Evolutionary conservation across 2,113 vertebrate species (phyloP).

Genomic region (Neopipo cinnamomea): DNA sequence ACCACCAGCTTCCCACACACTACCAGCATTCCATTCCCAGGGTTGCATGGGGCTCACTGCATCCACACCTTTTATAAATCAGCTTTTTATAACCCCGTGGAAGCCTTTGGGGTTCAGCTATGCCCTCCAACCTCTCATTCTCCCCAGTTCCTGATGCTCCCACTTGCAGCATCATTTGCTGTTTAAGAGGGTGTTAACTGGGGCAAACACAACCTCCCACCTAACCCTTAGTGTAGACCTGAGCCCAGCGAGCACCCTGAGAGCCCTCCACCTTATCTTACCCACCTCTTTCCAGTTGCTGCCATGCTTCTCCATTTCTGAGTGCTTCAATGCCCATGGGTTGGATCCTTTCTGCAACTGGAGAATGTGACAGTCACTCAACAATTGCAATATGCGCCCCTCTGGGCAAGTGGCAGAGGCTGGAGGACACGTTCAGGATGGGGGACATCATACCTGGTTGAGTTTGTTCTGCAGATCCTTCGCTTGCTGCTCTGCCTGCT

Average conservation of each 20-base stretch:
- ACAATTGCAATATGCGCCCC: accelerated
- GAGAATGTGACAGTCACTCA: background rate
- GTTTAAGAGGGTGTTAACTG: background rate
- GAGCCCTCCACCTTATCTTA: background rate
- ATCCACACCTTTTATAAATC: background rate
- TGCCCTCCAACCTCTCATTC: accelerated
- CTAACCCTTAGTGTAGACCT: background rate
- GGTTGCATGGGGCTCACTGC: background rate
- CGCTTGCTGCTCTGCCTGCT: constrained; percentile 87
- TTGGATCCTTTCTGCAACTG: constrained; percentile 77
- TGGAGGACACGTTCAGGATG: accelerated
- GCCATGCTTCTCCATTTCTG: constrained; percentile 74
- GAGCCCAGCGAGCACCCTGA: accelerated
- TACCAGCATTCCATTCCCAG: background rate
- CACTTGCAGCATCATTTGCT: background rate
- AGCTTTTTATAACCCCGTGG: background rate
- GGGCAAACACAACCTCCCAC: background rate
- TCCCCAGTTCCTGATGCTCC: background rate
- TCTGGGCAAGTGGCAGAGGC: background rate
- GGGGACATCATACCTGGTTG: constrained; percentile 74
- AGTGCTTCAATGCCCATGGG: constrained; percentile 75
- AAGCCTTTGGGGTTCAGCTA: background rate
- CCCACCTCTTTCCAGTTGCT: constrained; percentile 81
- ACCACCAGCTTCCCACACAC: background rate
- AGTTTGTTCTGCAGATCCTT: constrained; percentile 85